Percentiles rank a stretch among this genome's conserved stretches.
Conservation (phyloP, 2,888 invertebrate genomes). For the Pseudoips prasinana region DNA sequence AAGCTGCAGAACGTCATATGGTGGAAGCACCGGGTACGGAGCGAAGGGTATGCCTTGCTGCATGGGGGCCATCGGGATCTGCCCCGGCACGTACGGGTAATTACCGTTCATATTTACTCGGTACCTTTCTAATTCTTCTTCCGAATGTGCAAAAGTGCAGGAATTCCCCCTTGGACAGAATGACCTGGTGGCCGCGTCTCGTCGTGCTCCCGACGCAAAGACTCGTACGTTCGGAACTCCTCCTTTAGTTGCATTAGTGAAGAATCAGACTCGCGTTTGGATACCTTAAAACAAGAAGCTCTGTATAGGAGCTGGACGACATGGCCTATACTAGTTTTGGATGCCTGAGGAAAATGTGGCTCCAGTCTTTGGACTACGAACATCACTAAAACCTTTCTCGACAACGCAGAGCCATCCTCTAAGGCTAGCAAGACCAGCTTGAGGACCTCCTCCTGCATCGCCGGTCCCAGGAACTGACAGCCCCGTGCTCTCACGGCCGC, state of each 20-base stretch:
- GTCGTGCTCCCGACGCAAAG: slow-evolving; percentile 96
- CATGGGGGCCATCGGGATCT: slow-evolving; percentile 21
- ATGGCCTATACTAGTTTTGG: slow-evolving; percentile 99
- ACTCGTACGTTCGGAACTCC: slow-evolving; percentile 97
- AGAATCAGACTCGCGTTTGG: slow-evolving; percentile 97
- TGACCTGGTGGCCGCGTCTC: slow-evolving; percentile 89
- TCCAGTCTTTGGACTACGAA: slow-evolving; percentile 98
- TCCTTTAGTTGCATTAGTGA: slow-evolving; percentile 99
- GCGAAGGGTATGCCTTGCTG: slow-evolving; percentile 14
- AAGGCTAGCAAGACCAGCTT: slow-evolving; percentile 95
- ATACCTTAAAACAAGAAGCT: slow-evolving; percentile 99
- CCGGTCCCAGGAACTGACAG: slow-evolving; percentile 99
- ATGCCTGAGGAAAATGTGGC: slow-evolving; percentile 97
- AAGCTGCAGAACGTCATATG: too few relatives aligned
- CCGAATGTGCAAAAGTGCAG: slow-evolving; percentile 96
- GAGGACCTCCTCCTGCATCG: slow-evolving; percentile 99
- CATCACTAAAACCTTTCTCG: slow-evolving; percentile 96
- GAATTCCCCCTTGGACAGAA: slow-evolving; percentile 93
- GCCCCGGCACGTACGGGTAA: slow-evolving; percentile 36
- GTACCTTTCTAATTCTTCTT: slow-evolving; percentile 94
- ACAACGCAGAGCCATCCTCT: slow-evolving; percentile 97
- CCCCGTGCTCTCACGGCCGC: slow-evolving; percentile 97
- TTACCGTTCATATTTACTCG: slow-evolving; percentile 43
- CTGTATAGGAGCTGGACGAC: slow-evolving; percentile 98
- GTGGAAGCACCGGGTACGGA: slow-evolving; percentile 29